phyloP scores from a whole-genome alignment of 2,888 invertebrate genomes.

The Folsomia candida region DNA sequence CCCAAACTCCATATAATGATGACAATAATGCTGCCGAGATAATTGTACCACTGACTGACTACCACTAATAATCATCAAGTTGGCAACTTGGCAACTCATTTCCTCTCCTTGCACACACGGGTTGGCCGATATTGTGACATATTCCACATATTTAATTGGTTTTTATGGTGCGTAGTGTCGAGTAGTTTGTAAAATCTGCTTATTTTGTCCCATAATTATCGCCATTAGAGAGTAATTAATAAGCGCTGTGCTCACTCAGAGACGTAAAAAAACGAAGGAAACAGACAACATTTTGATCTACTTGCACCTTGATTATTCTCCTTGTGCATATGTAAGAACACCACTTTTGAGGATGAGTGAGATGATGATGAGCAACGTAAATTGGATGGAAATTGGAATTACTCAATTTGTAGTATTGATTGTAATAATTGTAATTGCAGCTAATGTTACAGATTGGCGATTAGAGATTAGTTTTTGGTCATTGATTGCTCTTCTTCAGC shows the following conservation, averaged over 20 bases:
- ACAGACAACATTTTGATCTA: too few relatives aligned
- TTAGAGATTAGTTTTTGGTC: not conserved
- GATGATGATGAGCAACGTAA: not conserved
- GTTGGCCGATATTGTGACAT: not conserved
- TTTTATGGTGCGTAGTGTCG: not conserved
- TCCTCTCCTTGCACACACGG: not conserved
- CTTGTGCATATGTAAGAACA: too few relatives aligned
- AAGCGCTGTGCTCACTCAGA: not conserved
- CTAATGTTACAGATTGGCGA: not conserved
- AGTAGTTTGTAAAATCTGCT: not conserved
- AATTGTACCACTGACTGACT: not conserved
- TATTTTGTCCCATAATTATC: not conserved
- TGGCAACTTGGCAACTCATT: not conserved
- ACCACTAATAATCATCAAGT: constrained; percentile 1
- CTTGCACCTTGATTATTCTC: too few relatives aligned
- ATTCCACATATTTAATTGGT: not conserved
- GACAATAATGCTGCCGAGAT: not conserved
- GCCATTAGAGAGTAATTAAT: not conserved
- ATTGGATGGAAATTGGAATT: not conserved
- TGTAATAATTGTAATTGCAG: not conserved
- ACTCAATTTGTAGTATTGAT: not conserved
- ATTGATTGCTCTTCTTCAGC: constrained; percentile 1
- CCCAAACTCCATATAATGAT: too few relatives aligned
- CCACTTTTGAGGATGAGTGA: not conserved
- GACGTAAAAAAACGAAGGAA: not conserved